Conservation (phyloP, 1,140 invertebrate genomes). For the Apocrypta bakeri region DNA sequence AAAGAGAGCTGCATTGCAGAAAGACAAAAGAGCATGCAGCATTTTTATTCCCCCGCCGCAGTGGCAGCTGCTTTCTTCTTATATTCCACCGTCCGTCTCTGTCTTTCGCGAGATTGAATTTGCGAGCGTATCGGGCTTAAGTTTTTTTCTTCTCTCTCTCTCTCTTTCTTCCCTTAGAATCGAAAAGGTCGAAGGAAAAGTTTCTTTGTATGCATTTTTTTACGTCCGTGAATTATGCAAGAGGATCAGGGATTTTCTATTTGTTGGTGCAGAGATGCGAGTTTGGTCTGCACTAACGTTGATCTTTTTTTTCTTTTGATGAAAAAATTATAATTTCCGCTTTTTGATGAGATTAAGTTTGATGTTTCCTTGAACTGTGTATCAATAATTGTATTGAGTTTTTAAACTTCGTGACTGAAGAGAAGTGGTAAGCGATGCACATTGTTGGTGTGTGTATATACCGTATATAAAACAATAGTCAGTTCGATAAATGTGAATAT, state of each 20-base stretch:
- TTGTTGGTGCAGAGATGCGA: background rate
- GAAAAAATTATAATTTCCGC: too few relatives aligned
- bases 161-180: too few relatives aligned
- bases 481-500: too few relatives aligned
- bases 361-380: too few relatives aligned
- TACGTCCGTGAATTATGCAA: background rate
- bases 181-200: background rate
- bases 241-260: background rate
- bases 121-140: slow-evolving; percentile 10
- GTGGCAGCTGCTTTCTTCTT: background rate
- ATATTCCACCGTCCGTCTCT: background rate
- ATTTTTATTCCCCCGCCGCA: background rate
- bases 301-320: too few relatives aligned
- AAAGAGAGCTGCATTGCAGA: background rate
- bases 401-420: too few relatives aligned
- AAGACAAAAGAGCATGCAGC: background rate
- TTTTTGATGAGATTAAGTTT: too few relatives aligned
- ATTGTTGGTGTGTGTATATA: too few relatives aligned
- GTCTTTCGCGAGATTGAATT: slow-evolving; percentile 24
- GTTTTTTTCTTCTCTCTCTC: background rate
- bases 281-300: background rate
- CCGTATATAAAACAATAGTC: too few relatives aligned
- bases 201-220: slow-evolving; percentile 1
- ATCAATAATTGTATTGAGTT: too few relatives aligned
- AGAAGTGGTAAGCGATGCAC: too few relatives aligned